These are phyloP conservation scores for Drosophila niveifrons DNA, from an alignment of 2,888 invertebrate genomes.

Conservation along the genomic window DNA sequence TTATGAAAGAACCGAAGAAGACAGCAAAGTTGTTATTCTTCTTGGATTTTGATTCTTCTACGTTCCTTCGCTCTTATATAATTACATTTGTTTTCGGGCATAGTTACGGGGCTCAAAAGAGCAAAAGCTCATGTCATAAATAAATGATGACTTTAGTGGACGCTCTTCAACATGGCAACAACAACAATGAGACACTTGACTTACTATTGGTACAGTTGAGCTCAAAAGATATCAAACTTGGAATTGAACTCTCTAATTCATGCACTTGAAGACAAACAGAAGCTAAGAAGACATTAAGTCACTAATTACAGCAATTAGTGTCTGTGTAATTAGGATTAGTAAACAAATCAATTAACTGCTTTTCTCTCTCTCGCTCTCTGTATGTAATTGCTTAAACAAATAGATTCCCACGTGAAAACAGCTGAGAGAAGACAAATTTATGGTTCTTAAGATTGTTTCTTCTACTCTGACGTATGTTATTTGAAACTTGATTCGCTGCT, in stretches of 20 bases:
- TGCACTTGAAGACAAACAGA: constrained; percentile 23
- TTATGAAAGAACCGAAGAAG: constrained; percentile 32
- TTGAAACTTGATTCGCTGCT: background rate
- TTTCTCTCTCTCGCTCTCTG: background rate
- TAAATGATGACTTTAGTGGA: constrained; percentile 74
- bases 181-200: constrained; percentile 54
- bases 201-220: constrained; percentile 38
- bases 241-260: constrained; percentile 45
- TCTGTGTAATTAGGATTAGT: constrained; percentile 13
- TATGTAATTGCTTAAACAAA: constrained; percentile 1
- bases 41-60: constrained; percentile 21
- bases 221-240: constrained; percentile 26
- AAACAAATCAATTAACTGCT: constrained; percentile 26
- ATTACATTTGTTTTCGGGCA: constrained; percentile 70
- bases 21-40: constrained; percentile 56
- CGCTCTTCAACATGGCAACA: constrained; percentile 33
- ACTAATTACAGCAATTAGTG: constrained; percentile 36
- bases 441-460: background rate
- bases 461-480: background rate
- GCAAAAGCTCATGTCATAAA: constrained; percentile 74
- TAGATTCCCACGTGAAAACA: constrained; percentile 10
- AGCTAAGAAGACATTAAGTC: constrained; percentile 6
- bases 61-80: constrained; percentile 68
- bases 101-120: constrained; percentile 63
- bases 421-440: background rate